phyloP scores from a whole-genome alignment of 1,140 invertebrate species.

The Macrobrachium rosenbergii region DNA sequence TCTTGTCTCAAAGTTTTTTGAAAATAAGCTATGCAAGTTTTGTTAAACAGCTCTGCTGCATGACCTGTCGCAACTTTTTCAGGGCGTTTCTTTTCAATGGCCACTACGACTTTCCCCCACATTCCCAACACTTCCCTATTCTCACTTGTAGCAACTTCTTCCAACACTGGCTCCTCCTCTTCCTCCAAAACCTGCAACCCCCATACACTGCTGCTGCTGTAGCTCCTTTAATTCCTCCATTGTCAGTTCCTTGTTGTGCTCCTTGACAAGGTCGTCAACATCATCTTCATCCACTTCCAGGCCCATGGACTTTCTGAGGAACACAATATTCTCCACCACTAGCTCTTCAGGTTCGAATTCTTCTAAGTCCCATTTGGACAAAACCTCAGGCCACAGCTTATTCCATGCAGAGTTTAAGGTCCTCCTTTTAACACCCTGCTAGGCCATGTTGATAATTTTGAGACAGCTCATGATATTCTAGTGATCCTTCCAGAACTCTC shows the following conservation, averaged over 20 bases:
- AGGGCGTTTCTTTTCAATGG: not conserved
- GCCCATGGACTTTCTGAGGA: conserved; percentile 67
- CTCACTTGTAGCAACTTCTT: not conserved
- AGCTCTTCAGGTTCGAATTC: conserved; percentile 58
- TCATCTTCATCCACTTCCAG: conserved; percentile 67
- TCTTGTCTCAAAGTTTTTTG: no score
- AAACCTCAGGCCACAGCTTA: conserved; percentile 67
- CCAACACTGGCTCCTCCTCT: no score
- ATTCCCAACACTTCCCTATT: not conserved
- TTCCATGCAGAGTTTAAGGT: conserved; percentile 68
- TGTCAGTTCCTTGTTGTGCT: conserved; percentile 8
- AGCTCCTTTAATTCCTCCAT: not conserved
- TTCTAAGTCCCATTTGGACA: conserved; percentile 65
- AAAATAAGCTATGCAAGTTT: no score
- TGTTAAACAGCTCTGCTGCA: not conserved
- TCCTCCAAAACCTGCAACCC: no score
- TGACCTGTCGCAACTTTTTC: not conserved
- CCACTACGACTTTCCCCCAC: not conserved
- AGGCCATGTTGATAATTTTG: conserved; percentile 68
- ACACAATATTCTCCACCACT: conserved; percentile 68
- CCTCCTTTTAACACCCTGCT: conserved; percentile 54
- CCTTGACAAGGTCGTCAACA: not conserved
- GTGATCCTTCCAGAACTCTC: conserved; percentile 64
- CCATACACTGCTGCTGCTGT: no score
- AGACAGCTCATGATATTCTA: conserved; percentile 58